A percentile compares a stretch with the other conserved stretches of the same genome.
Evolutionary conservation across 2,797 vertebrate genomes (phyloP).

Genomic region (Trichosurus vulpecula): DNA sequence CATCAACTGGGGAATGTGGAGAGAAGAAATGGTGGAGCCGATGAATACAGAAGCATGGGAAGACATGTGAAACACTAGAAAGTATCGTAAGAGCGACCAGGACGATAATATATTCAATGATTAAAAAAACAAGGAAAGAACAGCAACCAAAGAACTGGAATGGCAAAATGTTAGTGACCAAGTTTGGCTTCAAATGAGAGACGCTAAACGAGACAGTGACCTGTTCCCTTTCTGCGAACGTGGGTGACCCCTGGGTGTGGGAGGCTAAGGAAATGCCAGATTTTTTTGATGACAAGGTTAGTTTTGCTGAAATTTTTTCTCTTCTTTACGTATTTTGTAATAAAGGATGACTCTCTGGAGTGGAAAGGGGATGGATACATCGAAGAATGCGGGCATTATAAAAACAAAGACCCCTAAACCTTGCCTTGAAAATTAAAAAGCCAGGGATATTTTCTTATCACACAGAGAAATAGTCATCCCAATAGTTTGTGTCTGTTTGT

Average conservation of each 20-base stretch:
- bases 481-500: not conserved
- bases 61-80: not conserved
- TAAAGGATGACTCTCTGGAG: not conserved
- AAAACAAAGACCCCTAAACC: not conserved
- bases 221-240: not conserved
- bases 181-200: not conserved
- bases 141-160: too few relatives aligned
- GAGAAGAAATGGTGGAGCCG: not conserved
- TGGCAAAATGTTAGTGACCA: not conserved
- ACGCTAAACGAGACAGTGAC: too few relatives aligned
- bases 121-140: not conserved
- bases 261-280: not conserved
- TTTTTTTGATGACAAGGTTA: not conserved
- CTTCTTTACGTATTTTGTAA: not conserved
- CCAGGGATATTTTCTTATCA: not conserved
- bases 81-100: not conserved
- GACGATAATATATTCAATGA: not conserved
- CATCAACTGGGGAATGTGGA: not conserved
- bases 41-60: accelerated
- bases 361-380: accelerated
- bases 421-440: not conserved
- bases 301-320: not conserved
- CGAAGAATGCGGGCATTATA: not conserved
- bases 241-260: not conserved
- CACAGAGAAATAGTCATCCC: not conserved